These are phyloP conservation scores for Corapipo altera DNA, from an alignment of 2,113 vertebrate genomes.

Conservation along the genomic window DNA sequence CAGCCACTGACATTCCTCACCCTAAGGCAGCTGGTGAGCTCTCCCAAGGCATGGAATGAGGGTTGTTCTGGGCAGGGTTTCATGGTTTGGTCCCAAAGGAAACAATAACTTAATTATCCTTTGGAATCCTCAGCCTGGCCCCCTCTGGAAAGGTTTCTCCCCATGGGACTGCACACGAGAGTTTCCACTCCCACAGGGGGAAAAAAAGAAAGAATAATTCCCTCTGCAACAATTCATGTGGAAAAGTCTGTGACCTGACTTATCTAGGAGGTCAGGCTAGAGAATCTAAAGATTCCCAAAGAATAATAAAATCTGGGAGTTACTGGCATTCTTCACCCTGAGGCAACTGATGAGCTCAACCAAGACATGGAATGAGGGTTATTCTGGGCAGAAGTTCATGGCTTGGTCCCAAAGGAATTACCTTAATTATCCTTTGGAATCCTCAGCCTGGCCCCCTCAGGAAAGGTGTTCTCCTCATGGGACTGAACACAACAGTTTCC, in stretches of 20 bases:
- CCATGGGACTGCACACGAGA: too few relatives aligned
- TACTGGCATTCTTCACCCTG: too few relatives aligned
- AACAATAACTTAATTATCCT: neutral
- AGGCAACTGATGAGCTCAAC: neutral
- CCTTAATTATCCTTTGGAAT: too few relatives aligned
- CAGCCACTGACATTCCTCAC: neutral
- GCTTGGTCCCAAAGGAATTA: neutral
- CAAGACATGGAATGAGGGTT: rapidly evolving
- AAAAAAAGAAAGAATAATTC: too few relatives aligned
- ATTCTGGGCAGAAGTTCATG: neutral
- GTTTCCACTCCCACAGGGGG: neutral
- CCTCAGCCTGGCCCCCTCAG: too few relatives aligned
- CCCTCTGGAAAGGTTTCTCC: neutral
- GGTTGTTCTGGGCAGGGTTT: neutral
- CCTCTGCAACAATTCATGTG: too few relatives aligned
- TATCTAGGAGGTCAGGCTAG: too few relatives aligned
- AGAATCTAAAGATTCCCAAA: too few relatives aligned
- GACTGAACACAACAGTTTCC: too few relatives aligned
- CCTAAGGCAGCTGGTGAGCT: neutral
- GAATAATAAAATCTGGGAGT: too few relatives aligned
- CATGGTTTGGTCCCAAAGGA: neutral
- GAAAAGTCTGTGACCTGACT: too few relatives aligned
- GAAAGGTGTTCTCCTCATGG: too few relatives aligned
- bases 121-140: neutral
- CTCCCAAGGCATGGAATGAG: rapidly evolving